Base-by-base conservation (phyloP, 2,797 vertebrate species). In the Columba guinea region DNA sequence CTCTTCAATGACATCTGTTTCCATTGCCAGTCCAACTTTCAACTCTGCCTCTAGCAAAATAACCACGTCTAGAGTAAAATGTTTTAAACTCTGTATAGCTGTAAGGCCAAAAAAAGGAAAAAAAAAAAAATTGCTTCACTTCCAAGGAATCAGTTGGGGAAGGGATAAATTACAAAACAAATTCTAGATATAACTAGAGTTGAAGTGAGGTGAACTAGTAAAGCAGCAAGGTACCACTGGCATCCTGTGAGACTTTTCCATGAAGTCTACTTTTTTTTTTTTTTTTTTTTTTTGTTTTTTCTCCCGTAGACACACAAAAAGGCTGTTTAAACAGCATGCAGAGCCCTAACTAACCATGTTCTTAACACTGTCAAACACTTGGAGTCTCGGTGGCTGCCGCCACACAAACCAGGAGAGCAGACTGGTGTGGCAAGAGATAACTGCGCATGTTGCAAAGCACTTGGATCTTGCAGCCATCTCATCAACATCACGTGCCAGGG, bases 141-240 rank as follows among this genome's bases (percentile, higher is more conserved):
- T 93, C 15, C 53, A 81, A 2, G 0, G 48, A 77, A 81, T 71
- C 62, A 75, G 78, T 68, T 19, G 53, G 37, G 37, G 82, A 83
- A 83, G 41, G 37, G 30, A 81, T 94, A 89, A 90, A 93, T 85
- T 91, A 88, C 71, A 89, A 85, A 80, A 55, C 28, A 89, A 92
- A 85, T 82, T 79, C 44, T 85, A 91, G 68, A 59, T 52, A 44
- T 63, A 89, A 59, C 78, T 39, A 17, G 30, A 92, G 78, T 84
- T 95, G 81, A 96, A 82, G 44, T 28, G 52, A 90, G 81, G 70
- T 83, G 81, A 95, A 82, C 68, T 67, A 79, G 55, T 63, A 93
- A 79, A 60, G 30, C 55, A 84, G 63, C 20, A 82, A 94, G 87
- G 67, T 76, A 87, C 73, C 0, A 0, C 63, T 87, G 84, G 44